Percentiles rank a stretch among this genome's conserved stretches.
Conservation (phyloP, 2,888 invertebrate species). For the Caenorhabditis zanzibari region DNA sequence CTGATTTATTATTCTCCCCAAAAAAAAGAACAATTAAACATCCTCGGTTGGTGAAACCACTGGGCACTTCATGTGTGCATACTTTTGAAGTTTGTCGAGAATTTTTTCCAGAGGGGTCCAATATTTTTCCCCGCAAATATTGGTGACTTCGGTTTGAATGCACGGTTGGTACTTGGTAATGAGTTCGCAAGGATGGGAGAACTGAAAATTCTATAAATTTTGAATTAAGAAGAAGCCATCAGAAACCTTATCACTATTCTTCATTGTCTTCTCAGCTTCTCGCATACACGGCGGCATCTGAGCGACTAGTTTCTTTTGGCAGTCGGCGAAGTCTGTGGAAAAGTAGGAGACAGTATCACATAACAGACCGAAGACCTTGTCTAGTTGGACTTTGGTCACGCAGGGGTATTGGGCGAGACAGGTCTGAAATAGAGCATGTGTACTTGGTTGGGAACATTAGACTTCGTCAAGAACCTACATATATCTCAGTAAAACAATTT, state of each 20-base stretch:
- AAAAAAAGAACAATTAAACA: not conserved
- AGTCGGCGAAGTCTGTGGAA: slow-evolving; percentile 49
- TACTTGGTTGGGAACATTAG: too few relatives aligned
- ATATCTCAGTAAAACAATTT: too few relatives aligned
- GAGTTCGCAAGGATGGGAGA: slow-evolving; percentile 29
- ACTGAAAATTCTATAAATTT: slow-evolving; percentile 6
- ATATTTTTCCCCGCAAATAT: slow-evolving; percentile 46
- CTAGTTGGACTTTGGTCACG: slow-evolving; percentile 30
- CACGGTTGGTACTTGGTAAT: slow-evolving; percentile 18
- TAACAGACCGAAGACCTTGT: slow-evolving; percentile 43
- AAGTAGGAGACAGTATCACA: slow-evolving; percentile 53
- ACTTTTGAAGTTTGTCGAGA: slow-evolving; percentile 18
- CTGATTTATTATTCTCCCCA: too few relatives aligned
- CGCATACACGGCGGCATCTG: slow-evolving; percentile 53
- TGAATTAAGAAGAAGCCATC: not conserved
- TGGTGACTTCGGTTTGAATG: slow-evolving; percentile 31
- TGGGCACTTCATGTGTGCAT: slow-evolving; percentile 40
- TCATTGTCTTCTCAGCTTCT: slow-evolving; percentile 21
- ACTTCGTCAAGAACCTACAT: too few relatives aligned
- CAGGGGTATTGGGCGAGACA: slow-evolving; percentile 38
- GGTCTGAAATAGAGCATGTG: slow-evolving; percentile 23
- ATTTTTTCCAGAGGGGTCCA: slow-evolving; percentile 39
- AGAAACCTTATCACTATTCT: slow-evolving; percentile 1
- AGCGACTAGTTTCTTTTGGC: slow-evolving; percentile 46
- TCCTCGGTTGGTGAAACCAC: not conserved